Percentiles rank a stretch among this genome's conserved stretches.
phyloP scores from a whole-genome alignment of 2,113 vertebrate species.

The Coptodon bakossiorum region DNA sequence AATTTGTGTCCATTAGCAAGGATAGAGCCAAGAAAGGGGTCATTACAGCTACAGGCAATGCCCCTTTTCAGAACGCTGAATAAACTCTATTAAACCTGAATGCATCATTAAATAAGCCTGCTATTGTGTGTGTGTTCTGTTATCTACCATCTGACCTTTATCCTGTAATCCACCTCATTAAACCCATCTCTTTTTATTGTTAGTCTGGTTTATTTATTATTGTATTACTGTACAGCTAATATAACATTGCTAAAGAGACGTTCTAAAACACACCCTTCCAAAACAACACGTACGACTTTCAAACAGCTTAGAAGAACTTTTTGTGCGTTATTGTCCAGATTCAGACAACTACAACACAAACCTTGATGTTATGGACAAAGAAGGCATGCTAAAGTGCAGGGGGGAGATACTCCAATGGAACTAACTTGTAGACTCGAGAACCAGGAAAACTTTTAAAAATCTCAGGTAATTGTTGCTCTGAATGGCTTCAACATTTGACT shows the following conservation, averaged over 20 bases:
- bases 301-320: not conserved
- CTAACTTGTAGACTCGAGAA: accelerated
- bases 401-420: not conserved
- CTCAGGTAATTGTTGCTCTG: not conserved
- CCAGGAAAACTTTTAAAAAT: not conserved
- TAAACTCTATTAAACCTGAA: not conserved
- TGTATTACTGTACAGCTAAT: not conserved
- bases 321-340: accelerated
- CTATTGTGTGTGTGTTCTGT: not conserved
- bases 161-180: not conserved
- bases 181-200: not conserved
- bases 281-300: accelerated
- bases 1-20: not conserved
- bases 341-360: not conserved
- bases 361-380: accelerated
- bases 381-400: not conserved
- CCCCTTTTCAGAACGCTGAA: not conserved
- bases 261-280: not conserved
- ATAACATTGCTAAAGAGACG: not conserved
- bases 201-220: not conserved
- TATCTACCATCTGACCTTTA: not conserved
- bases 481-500: not conserved
- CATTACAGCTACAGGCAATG: not conserved
- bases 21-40: not conserved
- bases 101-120: not conserved